A percentile compares a stretch with the other conserved stretches of the same genome.
Evolutionary conservation across 2,888 invertebrate species (phyloP).

Genomic region (Troglohyphantes excavatus): DNA sequence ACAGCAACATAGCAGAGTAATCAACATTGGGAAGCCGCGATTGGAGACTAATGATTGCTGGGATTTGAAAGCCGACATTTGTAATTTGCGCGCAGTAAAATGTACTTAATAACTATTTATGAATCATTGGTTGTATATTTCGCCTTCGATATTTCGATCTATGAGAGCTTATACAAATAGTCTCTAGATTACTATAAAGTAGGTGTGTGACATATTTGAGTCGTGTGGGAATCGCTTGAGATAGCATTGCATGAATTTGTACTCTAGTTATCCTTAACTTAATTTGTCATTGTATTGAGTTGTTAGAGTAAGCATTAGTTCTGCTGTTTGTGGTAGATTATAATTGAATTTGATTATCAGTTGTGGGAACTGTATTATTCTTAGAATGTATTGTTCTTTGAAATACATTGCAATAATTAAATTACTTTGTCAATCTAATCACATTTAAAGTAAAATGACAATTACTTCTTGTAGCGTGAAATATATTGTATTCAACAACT

Average conservation of each 20-base stretch:
- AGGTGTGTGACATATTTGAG: background rate
- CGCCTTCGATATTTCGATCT: slow-evolving; percentile 18
- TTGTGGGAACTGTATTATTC: too few species aligned
- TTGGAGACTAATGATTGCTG: slow-evolving; percentile 60
- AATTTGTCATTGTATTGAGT: background rate
- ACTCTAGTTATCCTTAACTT: background rate
- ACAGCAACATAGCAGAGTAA: slow-evolving; percentile 37
- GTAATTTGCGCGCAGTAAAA: slow-evolving; percentile 62
- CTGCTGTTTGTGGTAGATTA: too few species aligned
- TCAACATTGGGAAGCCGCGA: slow-evolving; percentile 62
- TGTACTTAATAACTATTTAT: slow-evolving; percentile 70
- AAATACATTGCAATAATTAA: too few species aligned
- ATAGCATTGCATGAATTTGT: background rate
- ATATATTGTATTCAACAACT: too few species aligned
- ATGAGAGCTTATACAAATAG: background rate
- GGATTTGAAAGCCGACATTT: slow-evolving; percentile 51
- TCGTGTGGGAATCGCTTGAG: too few species aligned
- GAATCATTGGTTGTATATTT: slow-evolving; percentile 34
- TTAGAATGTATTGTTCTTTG: too few species aligned
- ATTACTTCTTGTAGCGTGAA: too few species aligned
- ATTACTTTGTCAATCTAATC: too few species aligned
- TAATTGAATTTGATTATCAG: too few species aligned
- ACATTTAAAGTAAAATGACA: too few species aligned
- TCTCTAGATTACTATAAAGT: slow-evolving; percentile 1
- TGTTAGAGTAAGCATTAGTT: background rate